Evolutionary conservation across 2,797 vertebrate genomes (phyloP), one percentile per base, ranked within the genome.

Genomic region (Myotis planiceps): DNA sequence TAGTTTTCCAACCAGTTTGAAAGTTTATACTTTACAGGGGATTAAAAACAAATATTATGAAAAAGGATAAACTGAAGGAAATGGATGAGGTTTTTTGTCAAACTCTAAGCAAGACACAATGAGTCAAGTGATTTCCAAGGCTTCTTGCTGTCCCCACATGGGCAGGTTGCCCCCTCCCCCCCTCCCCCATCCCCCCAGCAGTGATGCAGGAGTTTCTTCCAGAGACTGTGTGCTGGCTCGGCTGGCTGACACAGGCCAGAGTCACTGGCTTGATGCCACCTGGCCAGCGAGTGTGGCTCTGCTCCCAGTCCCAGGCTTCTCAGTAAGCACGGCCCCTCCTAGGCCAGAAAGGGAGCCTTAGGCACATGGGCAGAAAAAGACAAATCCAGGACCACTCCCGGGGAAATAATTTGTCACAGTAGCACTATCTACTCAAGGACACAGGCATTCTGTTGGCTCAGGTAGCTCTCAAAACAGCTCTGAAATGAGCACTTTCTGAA

Each of bases 1-100:
- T 58, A 83, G 78, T 25, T 66, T 80, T 85, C 65, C 65, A 47
- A 81, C 0, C 9, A 29, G 45, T 42, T 68, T 80, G 7, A 60
- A 84, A 49, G 34, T 45, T 85, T n/a, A 83, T 27, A 60, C 19
- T 94, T 96, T 81, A 68, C 16, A 94, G 69, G 49, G 19, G 29
- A 42, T 25, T 94, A 51, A 81, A 86, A 25, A 58, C 25, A 23
- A 78, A 19, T 60, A 72, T 42, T 72, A 66, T 15, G 49, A 82
- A 88, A 78, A 89, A 18, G 32, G 21, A 68, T 47, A 39, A 51
- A 81, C 19, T 8, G 37, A 92, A 83, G 45, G 34, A 90, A 69
- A 63, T 55, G 6, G 74, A 47, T 19, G 45, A 27, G 29, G 47
- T 39, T 97, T 60, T 78, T 16, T 3, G 3, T 18, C 21, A 27